Evolutionary conservation across 2,797 vertebrate species (phyloP).

Genomic region (Varecia variegata): DNA sequence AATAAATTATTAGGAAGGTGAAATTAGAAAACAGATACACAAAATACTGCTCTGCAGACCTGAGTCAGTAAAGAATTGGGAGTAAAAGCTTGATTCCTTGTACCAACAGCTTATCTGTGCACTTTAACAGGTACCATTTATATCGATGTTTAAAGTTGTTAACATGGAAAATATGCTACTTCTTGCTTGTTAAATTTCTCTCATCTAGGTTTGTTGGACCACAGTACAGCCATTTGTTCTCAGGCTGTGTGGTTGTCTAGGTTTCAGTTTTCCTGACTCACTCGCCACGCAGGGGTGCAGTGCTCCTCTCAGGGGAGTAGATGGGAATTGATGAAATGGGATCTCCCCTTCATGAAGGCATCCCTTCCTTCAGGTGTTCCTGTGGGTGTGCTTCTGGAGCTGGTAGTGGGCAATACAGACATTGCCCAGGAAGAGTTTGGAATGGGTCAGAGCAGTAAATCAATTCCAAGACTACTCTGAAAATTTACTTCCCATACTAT

Average conservation of each 20-base stretch:
- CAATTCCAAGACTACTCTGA: neutral
- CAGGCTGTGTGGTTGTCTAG: neutral
- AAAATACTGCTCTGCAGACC: neutral
- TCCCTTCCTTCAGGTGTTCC: neutral
- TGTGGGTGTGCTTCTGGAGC: neutral
- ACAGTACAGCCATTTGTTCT: neutral
- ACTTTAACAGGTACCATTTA: neutral
- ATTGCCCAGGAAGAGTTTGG: neutral
- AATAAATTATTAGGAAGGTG: neutral
- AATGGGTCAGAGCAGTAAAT: neutral
- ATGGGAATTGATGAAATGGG: neutral
- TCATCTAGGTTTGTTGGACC: neutral
- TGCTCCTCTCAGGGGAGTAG: neutral
- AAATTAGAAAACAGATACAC: neutral
- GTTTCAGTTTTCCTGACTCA: neutral
- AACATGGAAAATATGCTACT: neutral
- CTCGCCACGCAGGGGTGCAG: neutral
- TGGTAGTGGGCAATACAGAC: neutral
- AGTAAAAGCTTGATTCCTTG: neutral
- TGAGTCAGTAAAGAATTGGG: neutral
- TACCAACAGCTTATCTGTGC: rapidly evolving
- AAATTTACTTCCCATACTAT: neutral
- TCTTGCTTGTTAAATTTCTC: neutral
- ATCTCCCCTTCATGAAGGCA: neutral
- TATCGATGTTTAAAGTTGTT: neutral